These are phyloP conservation scores for Hemicentrotus pulcherrimus DNA, from an alignment of 35 echinoderm and acorn worm species.

Conservation along the genomic window DNA sequence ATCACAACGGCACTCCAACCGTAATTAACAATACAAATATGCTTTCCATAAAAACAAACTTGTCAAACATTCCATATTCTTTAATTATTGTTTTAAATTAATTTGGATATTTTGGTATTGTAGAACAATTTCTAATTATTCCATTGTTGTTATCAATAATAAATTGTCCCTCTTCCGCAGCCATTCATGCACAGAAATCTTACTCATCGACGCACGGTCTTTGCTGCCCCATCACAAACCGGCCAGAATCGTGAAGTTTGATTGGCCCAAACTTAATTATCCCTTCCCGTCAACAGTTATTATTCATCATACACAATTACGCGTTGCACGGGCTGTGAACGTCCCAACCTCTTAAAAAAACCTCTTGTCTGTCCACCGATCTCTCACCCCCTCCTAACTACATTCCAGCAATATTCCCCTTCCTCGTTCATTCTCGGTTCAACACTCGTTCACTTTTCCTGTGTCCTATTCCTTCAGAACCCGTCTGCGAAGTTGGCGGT, in stretches of 20 bases:
- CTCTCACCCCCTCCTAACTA: not conserved
- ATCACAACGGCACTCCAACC: not conserved
- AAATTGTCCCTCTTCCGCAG: not conserved
- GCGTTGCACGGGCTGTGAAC: not conserved
- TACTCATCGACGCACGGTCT: conserved; percentile 30
- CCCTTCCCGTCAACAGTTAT: conserved; percentile 30
- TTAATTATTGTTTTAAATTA: not conserved
- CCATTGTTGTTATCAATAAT: not conserved
- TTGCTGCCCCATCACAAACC: not conserved
- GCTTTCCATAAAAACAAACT: not conserved
- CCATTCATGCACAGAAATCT: not conserved
- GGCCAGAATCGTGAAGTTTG: not conserved
- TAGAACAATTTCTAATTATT: not conserved
- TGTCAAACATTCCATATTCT: not conserved
- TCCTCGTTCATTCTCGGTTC: not conserved
- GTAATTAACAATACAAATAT: not conserved
- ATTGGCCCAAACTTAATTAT: conserved; percentile 36
- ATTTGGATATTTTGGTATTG: not conserved
- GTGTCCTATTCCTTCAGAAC: not conserved
- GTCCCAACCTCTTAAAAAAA: not conserved
- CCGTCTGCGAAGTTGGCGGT: conserved; percentile 1
- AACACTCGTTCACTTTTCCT: not conserved
- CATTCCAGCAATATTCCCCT: conserved; percentile 13
- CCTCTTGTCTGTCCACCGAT: not conserved
- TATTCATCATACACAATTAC: conserved; percentile 28